phyloP scores from a whole-genome alignment of 2,797 vertebrate genomes.

The Apogon hyalosoma region DNA sequence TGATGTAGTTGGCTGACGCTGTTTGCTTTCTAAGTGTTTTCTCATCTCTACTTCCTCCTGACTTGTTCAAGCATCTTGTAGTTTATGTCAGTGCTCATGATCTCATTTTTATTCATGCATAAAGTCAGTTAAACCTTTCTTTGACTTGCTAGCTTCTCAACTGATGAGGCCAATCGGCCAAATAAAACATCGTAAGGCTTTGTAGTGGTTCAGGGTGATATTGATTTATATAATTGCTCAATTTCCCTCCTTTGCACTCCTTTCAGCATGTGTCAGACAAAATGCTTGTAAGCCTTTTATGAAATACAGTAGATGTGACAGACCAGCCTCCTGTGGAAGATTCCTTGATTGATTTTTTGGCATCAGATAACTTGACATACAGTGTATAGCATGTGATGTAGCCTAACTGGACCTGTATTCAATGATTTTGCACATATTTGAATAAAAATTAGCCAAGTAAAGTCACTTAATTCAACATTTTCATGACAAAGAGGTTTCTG shows the following conservation, averaged over 20 bases:
- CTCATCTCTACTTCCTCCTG: conserved; percentile 11
- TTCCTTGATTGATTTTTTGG: conserved; percentile 17
- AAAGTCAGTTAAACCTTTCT: conserved; percentile 12
- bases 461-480: conserved; percentile 3
- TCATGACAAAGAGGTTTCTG: conserved; percentile 6
- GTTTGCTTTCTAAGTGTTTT: conserved; percentile 26
- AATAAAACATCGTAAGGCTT: conserved; percentile 44
- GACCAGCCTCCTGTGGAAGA: conserved; percentile 15
- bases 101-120: conserved; percentile 33
- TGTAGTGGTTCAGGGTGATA: conserved; percentile 51
- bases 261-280: conserved; percentile 47
- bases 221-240: conserved; percentile 72
- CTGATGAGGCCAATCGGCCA: conserved; percentile 37
- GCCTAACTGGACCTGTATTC: conserved; percentile 7
- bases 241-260: conserved; percentile 46
- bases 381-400: conserved; percentile 9
- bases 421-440: conserved; percentile 6
- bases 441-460: conserved; percentile 29
- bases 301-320: conserved; percentile 46
- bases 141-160: conserved; percentile 9
- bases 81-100: not conserved
- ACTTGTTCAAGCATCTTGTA: conserved; percentile 4
- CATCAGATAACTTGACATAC: conserved; percentile 4
- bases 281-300: conserved; percentile 35
- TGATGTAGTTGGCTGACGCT: not conserved